These are phyloP conservation scores for Oxyura jamaicensis DNA, from an alignment of 2,113 vertebrate genomes.

Conservation along the genomic window DNA sequence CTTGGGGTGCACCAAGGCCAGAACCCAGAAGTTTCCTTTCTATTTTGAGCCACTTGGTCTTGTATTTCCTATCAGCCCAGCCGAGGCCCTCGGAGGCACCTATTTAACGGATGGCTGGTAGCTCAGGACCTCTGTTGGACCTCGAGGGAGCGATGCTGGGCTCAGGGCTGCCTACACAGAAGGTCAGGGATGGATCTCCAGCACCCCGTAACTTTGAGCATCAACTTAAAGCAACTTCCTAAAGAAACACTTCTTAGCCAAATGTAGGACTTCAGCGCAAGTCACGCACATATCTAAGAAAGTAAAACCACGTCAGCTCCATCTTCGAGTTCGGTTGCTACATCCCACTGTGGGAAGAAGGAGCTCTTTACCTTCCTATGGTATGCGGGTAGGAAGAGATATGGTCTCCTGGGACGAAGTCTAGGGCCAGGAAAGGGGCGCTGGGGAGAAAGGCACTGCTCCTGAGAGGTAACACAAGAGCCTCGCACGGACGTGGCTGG, in stretches of 20 bases:
- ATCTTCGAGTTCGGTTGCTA: not conserved
- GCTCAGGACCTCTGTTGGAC: not conserved
- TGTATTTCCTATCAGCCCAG: not conserved
- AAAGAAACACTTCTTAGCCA: not conserved
- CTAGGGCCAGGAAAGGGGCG: not conserved
- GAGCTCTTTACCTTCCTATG: not conserved
- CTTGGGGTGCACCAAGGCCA: not conserved
- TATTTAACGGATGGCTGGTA: not conserved
- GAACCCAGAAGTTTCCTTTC: not conserved
- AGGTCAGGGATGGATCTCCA: not conserved
- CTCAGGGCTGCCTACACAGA: not conserved
- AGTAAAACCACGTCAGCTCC: not conserved
- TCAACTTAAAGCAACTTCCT: not conserved
- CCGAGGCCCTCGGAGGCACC: not conserved
- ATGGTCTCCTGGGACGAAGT: not conserved
- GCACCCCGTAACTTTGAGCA: not conserved
- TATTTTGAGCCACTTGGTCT: not conserved
- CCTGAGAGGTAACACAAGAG: not conserved
- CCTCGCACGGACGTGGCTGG: rapidly evolving
- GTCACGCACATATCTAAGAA: not conserved
- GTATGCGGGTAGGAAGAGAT: rapidly evolving
- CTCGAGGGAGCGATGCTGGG: not conserved
- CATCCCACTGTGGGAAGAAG: rapidly evolving
- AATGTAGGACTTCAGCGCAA: not conserved
- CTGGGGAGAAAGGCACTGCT: not conserved